Conservation (phyloP, 2,113 vertebrate genomes). For the Grammomys surdaster region DNA sequence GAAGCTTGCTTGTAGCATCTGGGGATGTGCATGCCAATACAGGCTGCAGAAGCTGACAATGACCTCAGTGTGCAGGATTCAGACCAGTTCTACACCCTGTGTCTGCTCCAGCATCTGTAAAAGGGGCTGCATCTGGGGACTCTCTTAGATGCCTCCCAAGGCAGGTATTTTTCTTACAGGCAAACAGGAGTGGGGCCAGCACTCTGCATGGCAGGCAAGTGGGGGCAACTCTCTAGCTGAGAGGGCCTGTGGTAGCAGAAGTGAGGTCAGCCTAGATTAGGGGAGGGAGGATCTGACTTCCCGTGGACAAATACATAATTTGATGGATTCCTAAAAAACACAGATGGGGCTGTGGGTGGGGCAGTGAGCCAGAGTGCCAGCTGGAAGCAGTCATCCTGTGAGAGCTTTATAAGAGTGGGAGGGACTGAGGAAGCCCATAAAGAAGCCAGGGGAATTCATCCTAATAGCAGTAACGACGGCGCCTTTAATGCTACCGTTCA, state of each 20-base stretch:
- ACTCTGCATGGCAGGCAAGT: neutral
- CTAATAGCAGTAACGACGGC: neutral
- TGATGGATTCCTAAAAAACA: neutral
- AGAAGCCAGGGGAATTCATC: neutral
- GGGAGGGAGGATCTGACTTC: neutral
- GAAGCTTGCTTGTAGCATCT: neutral
- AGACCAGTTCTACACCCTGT: neutral
- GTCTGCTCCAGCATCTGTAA: neutral
- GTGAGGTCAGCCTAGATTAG: neutral
- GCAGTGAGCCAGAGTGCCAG: neutral
- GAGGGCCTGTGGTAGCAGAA: neutral
- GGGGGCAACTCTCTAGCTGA: neutral
- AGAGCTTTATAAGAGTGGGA: neutral
- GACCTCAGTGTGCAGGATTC: neutral
- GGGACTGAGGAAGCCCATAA: neutral
- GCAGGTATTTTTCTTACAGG: neutral
- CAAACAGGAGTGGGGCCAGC: neutral
- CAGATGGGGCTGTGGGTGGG: neutral
- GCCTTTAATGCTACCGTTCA: neutral
- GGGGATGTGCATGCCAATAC: accelerated
- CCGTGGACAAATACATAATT: neutral
- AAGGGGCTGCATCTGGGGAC: neutral
- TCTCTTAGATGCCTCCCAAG: neutral
- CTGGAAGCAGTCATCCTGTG: neutral
- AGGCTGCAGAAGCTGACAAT: neutral